Evolutionary conservation across 1,140 invertebrate genomes (phyloP).

Genomic region (Meloidogyne floridensis): DNA sequence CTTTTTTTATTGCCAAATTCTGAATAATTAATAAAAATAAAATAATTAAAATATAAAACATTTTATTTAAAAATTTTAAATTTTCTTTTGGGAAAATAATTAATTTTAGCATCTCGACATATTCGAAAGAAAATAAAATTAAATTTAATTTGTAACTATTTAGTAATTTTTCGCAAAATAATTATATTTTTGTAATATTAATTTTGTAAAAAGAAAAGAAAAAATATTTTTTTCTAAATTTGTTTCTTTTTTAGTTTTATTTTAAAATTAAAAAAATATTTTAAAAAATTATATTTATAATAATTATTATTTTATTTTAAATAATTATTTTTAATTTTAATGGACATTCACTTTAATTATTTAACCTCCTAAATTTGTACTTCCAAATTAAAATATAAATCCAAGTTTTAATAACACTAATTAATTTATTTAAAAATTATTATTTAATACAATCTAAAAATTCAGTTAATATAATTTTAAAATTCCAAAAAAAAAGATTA

Average conservation of each 20-base stretch:
- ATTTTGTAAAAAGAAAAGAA: constrained; percentile 1
- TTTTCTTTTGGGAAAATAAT: neutral
- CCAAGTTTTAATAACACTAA: too few relatives aligned
- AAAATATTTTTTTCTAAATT: neutral
- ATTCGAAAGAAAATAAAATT: neutral
- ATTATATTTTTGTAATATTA: neutral
- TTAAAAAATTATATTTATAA: too few relatives aligned
- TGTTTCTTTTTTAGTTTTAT: neutral
- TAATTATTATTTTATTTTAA: too few relatives aligned
- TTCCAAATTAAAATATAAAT: too few relatives aligned
- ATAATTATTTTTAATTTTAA: too few relatives aligned
- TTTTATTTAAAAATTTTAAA: neutral
- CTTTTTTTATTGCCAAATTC: neutral
- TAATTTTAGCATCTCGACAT: neutral
- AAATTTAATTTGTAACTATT: neutral
- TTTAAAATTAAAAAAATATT: neutral
- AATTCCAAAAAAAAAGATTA: too few relatives aligned
- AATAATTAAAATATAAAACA: constrained; percentile 1
- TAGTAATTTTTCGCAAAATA: neutral
- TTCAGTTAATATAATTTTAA: too few relatives aligned
- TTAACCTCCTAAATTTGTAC: too few relatives aligned
- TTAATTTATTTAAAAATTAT: too few relatives aligned
- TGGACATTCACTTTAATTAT: too few relatives aligned
- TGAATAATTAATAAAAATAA: constrained; percentile 4
- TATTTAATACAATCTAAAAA: too few relatives aligned